phyloP scores from a whole-genome alignment of 1,140 invertebrate genomes.

The Brachionus rubens region DNA sequence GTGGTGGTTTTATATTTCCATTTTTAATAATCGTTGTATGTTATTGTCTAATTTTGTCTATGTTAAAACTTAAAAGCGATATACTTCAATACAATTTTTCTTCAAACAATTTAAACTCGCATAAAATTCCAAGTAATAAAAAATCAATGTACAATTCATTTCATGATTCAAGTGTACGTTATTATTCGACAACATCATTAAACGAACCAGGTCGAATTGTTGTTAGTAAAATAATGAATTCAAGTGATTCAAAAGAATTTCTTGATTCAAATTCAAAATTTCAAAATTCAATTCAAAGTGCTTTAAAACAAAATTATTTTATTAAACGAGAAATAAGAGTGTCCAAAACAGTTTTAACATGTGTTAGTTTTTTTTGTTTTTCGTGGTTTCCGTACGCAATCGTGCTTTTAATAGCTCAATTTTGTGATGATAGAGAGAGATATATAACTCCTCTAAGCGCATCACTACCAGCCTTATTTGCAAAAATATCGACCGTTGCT shows the following conservation, averaged over 20 bases:
- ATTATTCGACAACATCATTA: background rate
- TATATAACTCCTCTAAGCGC: slow-evolving; percentile 18
- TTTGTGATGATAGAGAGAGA: background rate
- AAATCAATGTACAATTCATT: too few species aligned
- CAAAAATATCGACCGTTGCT: slow-evolving; percentile 30
- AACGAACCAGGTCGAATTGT: background rate
- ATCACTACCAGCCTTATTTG: slow-evolving; percentile 30
- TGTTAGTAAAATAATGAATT: background rate
- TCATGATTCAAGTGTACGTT: too few species aligned
- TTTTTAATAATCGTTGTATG: slow-evolving; percentile 5
- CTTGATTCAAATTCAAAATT: too few species aligned
- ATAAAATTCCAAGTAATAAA: too few species aligned
- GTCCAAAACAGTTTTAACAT: background rate
- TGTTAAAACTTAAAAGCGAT: slow-evolving; percentile 3
- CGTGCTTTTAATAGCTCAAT: background rate
- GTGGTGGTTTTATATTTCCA: slow-evolving; percentile 38
- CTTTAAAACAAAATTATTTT: slow-evolving; percentile 28
- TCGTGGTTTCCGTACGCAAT: slow-evolving; percentile 17
- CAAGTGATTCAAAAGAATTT: too few species aligned
- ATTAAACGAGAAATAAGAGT: slow-evolving; percentile 33
- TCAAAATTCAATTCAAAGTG: too few species aligned
- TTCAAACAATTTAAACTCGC: background rate
- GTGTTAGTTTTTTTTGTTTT: slow-evolving; percentile 9
- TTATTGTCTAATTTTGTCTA: slow-evolving; percentile 2
- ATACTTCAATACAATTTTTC: slow-evolving; percentile 28